Evolutionary conservation across 2,113 vertebrate genomes (phyloP).

Genomic region (Lasiurus borealis): DNA sequence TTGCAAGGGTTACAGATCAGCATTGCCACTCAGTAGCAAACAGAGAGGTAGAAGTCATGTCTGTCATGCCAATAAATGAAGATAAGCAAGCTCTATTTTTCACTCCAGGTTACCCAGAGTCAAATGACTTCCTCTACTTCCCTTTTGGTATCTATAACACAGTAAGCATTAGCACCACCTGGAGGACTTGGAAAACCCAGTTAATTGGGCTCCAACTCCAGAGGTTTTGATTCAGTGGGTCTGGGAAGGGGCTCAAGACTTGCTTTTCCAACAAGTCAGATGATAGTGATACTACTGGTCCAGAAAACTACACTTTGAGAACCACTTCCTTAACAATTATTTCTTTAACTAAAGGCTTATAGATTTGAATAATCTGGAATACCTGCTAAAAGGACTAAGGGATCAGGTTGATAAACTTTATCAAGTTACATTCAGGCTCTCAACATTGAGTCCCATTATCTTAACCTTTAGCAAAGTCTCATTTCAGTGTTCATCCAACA

Average conservation of each 20-base stretch:
- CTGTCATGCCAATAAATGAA: background rate
- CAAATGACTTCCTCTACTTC: background rate
- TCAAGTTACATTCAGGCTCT: background rate
- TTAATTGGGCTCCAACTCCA: background rate
- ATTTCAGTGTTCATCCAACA: background rate
- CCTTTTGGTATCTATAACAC: background rate
- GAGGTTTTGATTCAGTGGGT: background rate
- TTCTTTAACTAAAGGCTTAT: background rate
- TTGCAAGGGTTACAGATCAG: background rate
- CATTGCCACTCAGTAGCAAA: background rate
- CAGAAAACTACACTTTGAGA: background rate
- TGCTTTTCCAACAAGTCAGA: no score
- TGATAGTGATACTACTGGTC: no score
- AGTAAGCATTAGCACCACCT: background rate
- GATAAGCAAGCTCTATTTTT: background rate
- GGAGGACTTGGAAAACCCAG: background rate
- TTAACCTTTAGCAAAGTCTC: background rate
- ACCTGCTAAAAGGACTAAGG: background rate
- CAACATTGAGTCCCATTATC: background rate
- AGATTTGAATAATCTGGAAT: background rate
- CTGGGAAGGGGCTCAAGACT: background rate
- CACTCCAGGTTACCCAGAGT: background rate
- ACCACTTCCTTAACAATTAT: background rate
- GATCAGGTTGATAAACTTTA: background rate
- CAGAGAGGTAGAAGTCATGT: background rate